These are phyloP conservation scores for Drosophila persimilis DNA, from an alignment of 1,140 invertebrate genomes.

Conservation along the genomic window DNA sequence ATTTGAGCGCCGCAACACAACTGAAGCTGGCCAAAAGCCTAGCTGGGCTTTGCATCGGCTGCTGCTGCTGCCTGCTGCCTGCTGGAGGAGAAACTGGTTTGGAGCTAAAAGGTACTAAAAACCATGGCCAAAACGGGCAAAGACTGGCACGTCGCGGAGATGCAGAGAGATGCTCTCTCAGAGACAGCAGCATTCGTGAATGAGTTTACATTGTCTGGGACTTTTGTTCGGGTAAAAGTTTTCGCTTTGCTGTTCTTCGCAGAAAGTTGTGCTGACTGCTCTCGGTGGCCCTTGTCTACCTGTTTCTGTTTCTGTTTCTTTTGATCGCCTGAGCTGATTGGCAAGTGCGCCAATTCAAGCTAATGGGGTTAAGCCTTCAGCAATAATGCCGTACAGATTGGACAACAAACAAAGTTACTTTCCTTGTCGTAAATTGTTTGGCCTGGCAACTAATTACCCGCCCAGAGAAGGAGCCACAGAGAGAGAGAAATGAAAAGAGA, in stretches of 20 bases:
- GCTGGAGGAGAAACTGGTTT: slow-evolving; percentile 61
- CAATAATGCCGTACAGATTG: slow-evolving; percentile 42
- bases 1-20: slow-evolving; percentile 74
- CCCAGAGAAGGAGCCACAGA: slow-evolving; percentile 6
- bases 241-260: slow-evolving; percentile 63
- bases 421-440: slow-evolving; percentile 68
- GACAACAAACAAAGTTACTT: slow-evolving; percentile 66
- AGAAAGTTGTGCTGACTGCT: slow-evolving; percentile 59
- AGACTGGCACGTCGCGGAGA: slow-evolving; percentile 22
- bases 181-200: slow-evolving; percentile 56
- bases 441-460: slow-evolving; percentile 66
- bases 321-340: slow-evolving; percentile 64
- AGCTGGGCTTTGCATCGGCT: slow-evolving; percentile 35
- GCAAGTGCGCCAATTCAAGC: slow-evolving; percentile 79
- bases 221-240: slow-evolving; percentile 71
- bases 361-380: slow-evolving; percentile 79
- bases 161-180: slow-evolving; percentile 44
- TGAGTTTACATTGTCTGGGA: slow-evolving; percentile 64
- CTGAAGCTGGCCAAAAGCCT: slow-evolving; percentile 48
- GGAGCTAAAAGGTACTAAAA: slow-evolving; percentile 74
- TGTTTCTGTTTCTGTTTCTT: slow-evolving; percentile 40
- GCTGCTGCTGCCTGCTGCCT: slow-evolving; percentile 17
- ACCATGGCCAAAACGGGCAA: slow-evolving; percentile 32
- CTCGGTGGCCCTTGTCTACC: slow-evolving; percentile 66
- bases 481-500: slow-evolving; percentile 21